A percentile compares a stretch with the other conserved stretches of the same genome.
Conservation (phyloP, 2,888 invertebrate species). For the Harpagoxenus sublaevis region DNA sequence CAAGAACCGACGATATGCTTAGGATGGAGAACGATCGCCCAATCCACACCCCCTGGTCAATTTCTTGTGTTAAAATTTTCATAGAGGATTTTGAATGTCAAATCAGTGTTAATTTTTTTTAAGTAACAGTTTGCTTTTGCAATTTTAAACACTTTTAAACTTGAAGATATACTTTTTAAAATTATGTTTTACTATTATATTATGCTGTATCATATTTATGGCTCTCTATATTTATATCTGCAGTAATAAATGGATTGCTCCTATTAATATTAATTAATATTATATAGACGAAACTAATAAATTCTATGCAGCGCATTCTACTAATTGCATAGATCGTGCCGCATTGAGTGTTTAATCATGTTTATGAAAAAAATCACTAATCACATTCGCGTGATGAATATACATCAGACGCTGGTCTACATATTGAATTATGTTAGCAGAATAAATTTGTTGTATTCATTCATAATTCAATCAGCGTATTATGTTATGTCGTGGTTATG, state of each 20-base stretch:
- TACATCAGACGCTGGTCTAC: neutral
- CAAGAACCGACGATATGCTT: constrained; percentile 70
- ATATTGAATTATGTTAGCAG: constrained; percentile 21
- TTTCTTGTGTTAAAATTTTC: neutral
- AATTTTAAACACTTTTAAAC: neutral
- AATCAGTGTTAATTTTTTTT: neutral
- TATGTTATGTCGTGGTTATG: neutral
- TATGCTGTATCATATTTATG: neutral
- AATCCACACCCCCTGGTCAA: constrained; percentile 49
- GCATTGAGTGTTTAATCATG: constrained; percentile 33
- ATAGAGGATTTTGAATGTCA: neutral
- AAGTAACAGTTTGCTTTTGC: neutral
- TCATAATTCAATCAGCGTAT: constrained; percentile 27
- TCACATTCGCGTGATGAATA: constrained; percentile 19
- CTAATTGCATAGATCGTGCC: constrained; percentile 5
- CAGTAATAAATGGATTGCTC: neutral
- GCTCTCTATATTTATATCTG: neutral
- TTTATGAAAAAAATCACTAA: constrained; percentile 38
- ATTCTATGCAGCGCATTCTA: constrained; percentile 12
- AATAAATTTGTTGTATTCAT: constrained; percentile 26
- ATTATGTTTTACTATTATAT: neutral
- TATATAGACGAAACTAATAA: constrained; percentile 4
- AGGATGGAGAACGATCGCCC: constrained; percentile 65
- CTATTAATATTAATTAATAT: constrained; percentile 26
- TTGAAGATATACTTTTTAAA: neutral